Base-by-base conservation (phyloP, 1,140 invertebrate species). In the Arion vulgaris region DNA sequence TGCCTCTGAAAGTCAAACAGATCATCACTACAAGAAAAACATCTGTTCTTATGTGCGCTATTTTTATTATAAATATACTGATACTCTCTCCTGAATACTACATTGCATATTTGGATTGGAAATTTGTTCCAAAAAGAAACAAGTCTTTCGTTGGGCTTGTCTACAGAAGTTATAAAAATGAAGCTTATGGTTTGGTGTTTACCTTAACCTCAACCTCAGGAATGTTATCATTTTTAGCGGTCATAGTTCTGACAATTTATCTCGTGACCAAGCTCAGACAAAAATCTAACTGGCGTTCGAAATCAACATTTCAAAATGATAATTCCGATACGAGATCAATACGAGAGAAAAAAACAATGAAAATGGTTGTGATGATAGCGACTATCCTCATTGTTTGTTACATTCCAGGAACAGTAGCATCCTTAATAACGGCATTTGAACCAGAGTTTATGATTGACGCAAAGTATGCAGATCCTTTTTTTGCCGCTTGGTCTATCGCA, bases 1-100 rank as follows among this genome's bases (percentile, higher is more conserved):
- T 77, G 11, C 75, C 75, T 23, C 32, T 77, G 26, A 77, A 77
- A 26, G 51, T 77, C 9, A 77, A 77, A 32, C 19, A 19, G 28
- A 53, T 77, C 26, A 57, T 77, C 15, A 77, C 75, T 26, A 5
- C 32, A 28, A 32, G 28, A 36, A 62, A n/a, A 28, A 62, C 75
- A 1, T 9, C 45, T 28, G 13, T 4, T 23, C 11, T 57, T 32
- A 57, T 53, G 32, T 28, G 41, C 75, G 23, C 23, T 1, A 62
- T 53, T 32, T 77, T 34, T 57, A 17, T 51, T 51, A 23, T 77
- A 32, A 4, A 51, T 32, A 1, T 77, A 23, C 4, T 57, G 13
- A 28, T 28, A 7, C 28, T 57, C 13, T 2, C n/a, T 28, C 75
- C 51, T 0, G 45, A 49, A 15, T 77, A 77, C 32, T n/a, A 9